phyloP scores from a whole-genome alignment of 2,888 invertebrate species.

The Herminia tarsipennalis region DNA sequence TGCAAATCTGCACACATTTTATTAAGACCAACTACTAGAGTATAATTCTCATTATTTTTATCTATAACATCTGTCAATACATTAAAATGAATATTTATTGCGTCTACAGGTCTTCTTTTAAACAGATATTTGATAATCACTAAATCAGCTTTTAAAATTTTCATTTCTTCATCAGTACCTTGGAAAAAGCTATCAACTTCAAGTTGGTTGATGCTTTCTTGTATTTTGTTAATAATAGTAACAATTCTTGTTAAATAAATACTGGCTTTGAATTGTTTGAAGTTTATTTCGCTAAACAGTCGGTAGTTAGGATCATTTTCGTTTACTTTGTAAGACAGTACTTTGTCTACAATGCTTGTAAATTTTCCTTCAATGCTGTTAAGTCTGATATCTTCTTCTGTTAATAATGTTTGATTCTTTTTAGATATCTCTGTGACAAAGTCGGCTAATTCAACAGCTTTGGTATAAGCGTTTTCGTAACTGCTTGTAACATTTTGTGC shows the following conservation, averaged over 20 bases:
- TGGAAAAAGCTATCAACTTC: slow-evolving; percentile 41
- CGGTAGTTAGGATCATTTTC: slow-evolving; percentile 55
- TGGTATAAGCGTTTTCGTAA: slow-evolving; percentile 61
- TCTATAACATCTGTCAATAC: slow-evolving; percentile 65
- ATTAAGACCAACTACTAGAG: slow-evolving; percentile 56
- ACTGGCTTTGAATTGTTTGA: slow-evolving; percentile 60
- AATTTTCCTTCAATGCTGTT: slow-evolving; percentile 60
- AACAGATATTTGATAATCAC: slow-evolving; percentile 59
- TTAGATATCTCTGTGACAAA: slow-evolving; percentile 52
- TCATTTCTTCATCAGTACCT: slow-evolving; percentile 46
- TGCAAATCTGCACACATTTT: slow-evolving; percentile 58
- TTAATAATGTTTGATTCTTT: slow-evolving; percentile 49
- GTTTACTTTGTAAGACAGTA: slow-evolving; percentile 63
- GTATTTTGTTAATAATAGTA: slow-evolving; percentile 62
- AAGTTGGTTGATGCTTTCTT: slow-evolving; percentile 49
- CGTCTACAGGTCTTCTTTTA: slow-evolving; percentile 64
- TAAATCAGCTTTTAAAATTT: slow-evolving; percentile 54
- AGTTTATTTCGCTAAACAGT: slow-evolving; percentile 62
- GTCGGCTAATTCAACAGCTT: slow-evolving; percentile 51
- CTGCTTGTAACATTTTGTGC: slow-evolving; percentile 63
- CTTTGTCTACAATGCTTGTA: slow-evolving; percentile 52
- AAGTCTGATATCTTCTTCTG: slow-evolving; percentile 49
- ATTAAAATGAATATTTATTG: slow-evolving; percentile 69
- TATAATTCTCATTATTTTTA: slow-evolving; percentile 54
- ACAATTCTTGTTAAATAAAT: slow-evolving; percentile 70